Conservation (phyloP, 2,888 invertebrate species). For the Acanthosepion lycidas region DNA sequence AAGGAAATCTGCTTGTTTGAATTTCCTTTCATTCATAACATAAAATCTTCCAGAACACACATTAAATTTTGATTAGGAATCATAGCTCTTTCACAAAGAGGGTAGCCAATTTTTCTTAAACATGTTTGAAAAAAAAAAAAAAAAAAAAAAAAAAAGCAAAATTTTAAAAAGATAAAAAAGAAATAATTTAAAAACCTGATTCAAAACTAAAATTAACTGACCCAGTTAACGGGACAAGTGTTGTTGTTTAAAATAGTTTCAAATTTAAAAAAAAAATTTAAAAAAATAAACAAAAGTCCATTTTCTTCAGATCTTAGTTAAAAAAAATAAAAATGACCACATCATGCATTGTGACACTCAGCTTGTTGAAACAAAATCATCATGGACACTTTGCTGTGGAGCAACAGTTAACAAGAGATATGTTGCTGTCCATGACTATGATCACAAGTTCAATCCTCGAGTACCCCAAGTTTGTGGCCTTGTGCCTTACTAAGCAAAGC, state of each 20-base stretch:
- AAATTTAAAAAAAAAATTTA: too few species aligned
- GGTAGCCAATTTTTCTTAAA: background rate
- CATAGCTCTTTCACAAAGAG: background rate
- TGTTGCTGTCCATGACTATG: background rate
- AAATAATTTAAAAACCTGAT: too few species aligned
- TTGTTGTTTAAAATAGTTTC: too few species aligned
- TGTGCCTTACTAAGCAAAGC: background rate
- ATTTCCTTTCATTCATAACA: background rate
- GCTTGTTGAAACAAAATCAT: too few species aligned
- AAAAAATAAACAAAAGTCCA: background rate
- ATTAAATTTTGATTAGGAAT: background rate
- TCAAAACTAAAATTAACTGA: too few species aligned
- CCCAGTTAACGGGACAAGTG: too few species aligned
- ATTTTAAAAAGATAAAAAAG: too few species aligned
- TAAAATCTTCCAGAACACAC: background rate
- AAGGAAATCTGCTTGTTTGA: background rate
- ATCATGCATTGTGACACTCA: background rate
- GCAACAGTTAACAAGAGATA: background rate
- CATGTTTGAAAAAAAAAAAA: too few species aligned
- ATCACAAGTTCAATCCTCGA: background rate
- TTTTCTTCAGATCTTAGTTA: background rate
- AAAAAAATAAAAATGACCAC: background rate
- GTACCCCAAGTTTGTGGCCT: background rate
- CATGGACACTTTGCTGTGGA: background rate
- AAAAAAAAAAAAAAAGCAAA: too few species aligned